Evolutionary conservation across 64 coral and sea anemone species (phyloP).

Genomic region (Montipora sp.): DNA sequence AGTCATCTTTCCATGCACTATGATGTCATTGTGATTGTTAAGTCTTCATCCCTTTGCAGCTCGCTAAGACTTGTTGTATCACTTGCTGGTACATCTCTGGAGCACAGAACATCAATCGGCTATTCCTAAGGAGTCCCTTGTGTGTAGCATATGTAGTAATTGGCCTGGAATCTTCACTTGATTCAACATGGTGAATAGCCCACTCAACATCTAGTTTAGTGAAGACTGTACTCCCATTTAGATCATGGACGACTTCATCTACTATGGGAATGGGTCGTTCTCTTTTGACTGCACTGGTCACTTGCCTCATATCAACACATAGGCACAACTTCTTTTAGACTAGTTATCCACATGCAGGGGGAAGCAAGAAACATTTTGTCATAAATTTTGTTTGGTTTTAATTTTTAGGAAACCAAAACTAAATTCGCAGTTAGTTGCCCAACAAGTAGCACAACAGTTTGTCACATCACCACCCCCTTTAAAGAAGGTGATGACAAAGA

Average conservation of each 20-base stretch:
- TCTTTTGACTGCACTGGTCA: too few species aligned
- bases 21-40: slow-evolving; percentile 57
- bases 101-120: slow-evolving; percentile 32
- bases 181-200: neutral
- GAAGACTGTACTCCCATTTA: too few species aligned
- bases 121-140: neutral
- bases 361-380: too few species aligned
- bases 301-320: too few species aligned
- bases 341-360: too few species aligned
- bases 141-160: too few species aligned
- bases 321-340: too few species aligned
- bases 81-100: slow-evolving; percentile 50
- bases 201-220: slow-evolving; percentile 31
- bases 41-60: neutral
- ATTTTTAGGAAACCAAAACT: slow-evolving; percentile 91
- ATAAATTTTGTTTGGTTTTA: neutral
- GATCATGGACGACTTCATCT: too few species aligned
- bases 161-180: too few species aligned
- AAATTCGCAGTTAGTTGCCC: slow-evolving; percentile 96
- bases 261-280: too few species aligned
- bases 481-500: slow-evolving; percentile 88
- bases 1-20: slow-evolving; percentile 23
- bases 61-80: slow-evolving; percentile 37
- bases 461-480: slow-evolving; percentile 68
- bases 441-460: slow-evolving; percentile 95